Base-by-base conservation (phyloP, 1,140 invertebrate species). In the Marisa cornuarietis region DNA sequence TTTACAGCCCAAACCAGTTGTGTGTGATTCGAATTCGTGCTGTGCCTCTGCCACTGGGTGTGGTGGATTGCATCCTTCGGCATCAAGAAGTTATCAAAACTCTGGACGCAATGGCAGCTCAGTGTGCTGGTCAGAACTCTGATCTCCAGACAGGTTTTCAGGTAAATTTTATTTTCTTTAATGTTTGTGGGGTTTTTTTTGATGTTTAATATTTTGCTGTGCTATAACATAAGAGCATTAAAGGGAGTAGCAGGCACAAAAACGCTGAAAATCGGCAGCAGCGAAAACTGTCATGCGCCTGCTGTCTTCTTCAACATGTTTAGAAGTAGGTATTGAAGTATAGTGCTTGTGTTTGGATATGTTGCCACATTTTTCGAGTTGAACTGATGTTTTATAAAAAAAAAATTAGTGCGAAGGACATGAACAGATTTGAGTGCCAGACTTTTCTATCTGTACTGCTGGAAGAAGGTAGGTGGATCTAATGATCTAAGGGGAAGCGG, bases 21-120 rank as follows among this genome's bases (percentile, higher is more conserved):
- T 95, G 94, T 78, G 93, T 90, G 68, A 93, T 98, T 61, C 94
- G 94, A 89, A 94, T 98, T 20, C 93, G 95, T 69, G 96, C 96
- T 0, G 92, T 94, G 76, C 95, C 97, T 1, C 87, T 99, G 49
- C 96, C 97, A 0, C 91, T 92, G 11, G 91, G 93, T 71, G 94
- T 97, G 6, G 94, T 94, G 0, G 92, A 93, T 72, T 87, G 97
- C n/a, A 88, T 96, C 52, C 93, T 95, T 63, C 90, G 92, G 51
- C 93, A 94, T 89, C 77, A 87, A 11, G 91, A 93, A 10, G 84
- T 95, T 11, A 90, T 95, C 26, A 94, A 93, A 88, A 90, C 92
- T 4, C 82, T 94, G 58, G 90, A 93, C 82, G 88, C 71, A 10
- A 80, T 83, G 75, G 63, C 78, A 24, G 76, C 79, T 8, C 82